These are phyloP conservation scores for Zapornia atra DNA, from an alignment of 2,113 vertebrate genomes.

Conservation along the genomic window DNA sequence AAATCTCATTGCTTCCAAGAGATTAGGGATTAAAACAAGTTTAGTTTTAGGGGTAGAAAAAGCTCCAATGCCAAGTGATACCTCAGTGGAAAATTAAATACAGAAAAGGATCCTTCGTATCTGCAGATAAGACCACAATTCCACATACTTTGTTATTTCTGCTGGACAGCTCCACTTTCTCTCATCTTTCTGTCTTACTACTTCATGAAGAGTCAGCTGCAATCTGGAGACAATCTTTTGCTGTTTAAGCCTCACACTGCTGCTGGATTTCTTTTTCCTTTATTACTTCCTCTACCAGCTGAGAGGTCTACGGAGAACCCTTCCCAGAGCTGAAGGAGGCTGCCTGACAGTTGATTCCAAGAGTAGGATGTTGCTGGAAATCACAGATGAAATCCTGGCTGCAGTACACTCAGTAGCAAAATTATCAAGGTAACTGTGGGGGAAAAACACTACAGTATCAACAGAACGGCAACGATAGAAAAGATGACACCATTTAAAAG, in stretches of 20 bases:
- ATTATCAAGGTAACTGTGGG: background rate
- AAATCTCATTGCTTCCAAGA: background rate
- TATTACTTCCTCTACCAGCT: background rate
- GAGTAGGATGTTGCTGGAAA: background rate
- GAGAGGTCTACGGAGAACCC: background rate
- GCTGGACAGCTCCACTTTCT: constrained; percentile 16
- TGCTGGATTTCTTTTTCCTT: background rate
- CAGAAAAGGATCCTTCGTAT: background rate
- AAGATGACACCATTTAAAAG: background rate
- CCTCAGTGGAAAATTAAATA: background rate
- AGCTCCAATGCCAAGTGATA: background rate
- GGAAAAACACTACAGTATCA: background rate
- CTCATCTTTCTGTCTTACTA: background rate
- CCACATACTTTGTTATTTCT: background rate
- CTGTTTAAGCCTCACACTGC: background rate
- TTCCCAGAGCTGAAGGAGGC: background rate
- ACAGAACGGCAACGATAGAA: background rate
- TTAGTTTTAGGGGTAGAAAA: background rate
- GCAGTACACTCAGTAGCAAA: background rate
- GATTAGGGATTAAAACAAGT: background rate
- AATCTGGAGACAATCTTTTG: background rate
- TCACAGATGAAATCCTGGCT: constrained; percentile 5
- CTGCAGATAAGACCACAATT: background rate
- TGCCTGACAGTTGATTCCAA: background rate
- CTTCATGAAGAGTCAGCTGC: background rate